Evolutionary conservation across 2,888 invertebrate species (phyloP), one percentile per base, ranked within the genome.

Genomic region (Rhyacophila evoluta): DNA sequence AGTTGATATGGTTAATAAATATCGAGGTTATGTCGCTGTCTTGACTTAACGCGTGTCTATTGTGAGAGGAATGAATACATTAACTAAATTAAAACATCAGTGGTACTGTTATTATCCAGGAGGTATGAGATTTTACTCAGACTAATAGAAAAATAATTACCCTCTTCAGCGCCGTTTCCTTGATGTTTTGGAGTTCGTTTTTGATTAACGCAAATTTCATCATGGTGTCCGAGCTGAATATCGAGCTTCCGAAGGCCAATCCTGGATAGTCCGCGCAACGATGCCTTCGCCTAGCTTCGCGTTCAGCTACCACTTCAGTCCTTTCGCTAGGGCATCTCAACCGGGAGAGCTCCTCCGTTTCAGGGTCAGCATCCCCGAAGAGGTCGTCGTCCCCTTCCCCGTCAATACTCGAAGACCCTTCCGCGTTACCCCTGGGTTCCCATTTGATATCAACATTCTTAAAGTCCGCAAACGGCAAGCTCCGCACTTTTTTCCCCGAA

Each of bases 151-250:
- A 12, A 85, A 84, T 85, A 93, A 94, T 92, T 94, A 98, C 98
- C 97, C 97, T 93, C 92, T 96, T 97, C 84, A 98, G 92, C 87
- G 98, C 97, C 87, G 97, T 97, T 88, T 97, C 95, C 93, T 97
- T 96, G 87, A 98, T 97, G 91, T 98, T 98, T 91, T 98, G 97
- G 87, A 98, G 92, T 91, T 98, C 98, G 88, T 98, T 98, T 87
- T 95, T 94, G 87, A 98, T 98, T 84, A 98, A 94, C 87, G 95
- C 96, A 89, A 98, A 98, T 91, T 98, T 98, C 95, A 98, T 98
- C 94, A 98, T 94, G 8, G 98, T 98, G 86, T 97, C 98, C 78
- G 98, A 97, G 86, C 97, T 97, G 89, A 97, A 97, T 86, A 97
- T 95, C 82, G 97, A 97, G 84, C 95, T 94, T 74, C 96, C 97